phyloP scores from a whole-genome alignment of 2,113 vertebrate species.

The Python bivittatus region DNA sequence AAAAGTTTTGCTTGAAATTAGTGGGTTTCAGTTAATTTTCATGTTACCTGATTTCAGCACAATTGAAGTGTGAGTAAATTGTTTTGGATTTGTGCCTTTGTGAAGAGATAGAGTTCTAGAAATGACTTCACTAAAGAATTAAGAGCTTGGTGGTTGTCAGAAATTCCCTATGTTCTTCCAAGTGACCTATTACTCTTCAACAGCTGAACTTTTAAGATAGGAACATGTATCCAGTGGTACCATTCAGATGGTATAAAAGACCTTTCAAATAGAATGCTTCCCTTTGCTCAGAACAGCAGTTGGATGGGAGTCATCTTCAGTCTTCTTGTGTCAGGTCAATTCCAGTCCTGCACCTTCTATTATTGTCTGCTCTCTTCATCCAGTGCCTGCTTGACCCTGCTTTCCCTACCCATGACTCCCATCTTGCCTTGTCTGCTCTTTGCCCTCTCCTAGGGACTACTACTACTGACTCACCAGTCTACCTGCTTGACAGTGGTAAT shows the following conservation, averaged over 20 bases:
- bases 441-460: slow-evolving; percentile 36
- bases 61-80: not conserved
- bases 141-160: not conserved
- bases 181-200: not conserved
- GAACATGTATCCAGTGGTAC: not conserved
- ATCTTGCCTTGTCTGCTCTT: slow-evolving; percentile 38
- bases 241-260: not conserved
- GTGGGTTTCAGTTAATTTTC: not conserved
- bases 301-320: not conserved
- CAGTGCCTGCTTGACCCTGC: slow-evolving; percentile 20
- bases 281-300: not conserved
- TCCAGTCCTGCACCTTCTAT: not conserved
- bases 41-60: not conserved
- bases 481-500: slow-evolving; percentile 35
- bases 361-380: slow-evolving; percentile 8
- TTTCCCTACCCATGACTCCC: slow-evolving; percentile 30
- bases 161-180: not conserved
- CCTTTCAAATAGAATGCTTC: not conserved
- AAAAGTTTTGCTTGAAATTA: not conserved
- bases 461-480: slow-evolving; percentile 28
- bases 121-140: not conserved
- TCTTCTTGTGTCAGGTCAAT: not conserved
- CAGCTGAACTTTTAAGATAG: not conserved
- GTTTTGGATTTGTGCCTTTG: not conserved
- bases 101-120: not conserved